Evolutionary conservation across 23 tunicate genomes (phyloP).

Genomic region (Styela plicata): DNA sequence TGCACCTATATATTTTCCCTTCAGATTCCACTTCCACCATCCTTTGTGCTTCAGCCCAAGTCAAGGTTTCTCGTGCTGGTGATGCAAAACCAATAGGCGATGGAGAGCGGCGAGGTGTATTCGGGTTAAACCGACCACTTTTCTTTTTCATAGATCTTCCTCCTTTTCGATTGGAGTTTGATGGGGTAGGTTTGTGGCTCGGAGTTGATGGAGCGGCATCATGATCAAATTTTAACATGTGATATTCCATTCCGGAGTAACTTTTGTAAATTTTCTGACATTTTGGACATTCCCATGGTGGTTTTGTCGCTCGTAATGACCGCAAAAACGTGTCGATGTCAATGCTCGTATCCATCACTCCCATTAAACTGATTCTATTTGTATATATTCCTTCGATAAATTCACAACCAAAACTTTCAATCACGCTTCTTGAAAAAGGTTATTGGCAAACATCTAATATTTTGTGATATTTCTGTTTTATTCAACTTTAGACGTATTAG

Average conservation of each 20-base stretch:
- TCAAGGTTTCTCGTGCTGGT: conserved; percentile 65
- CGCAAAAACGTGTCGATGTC: conserved; percentile 51
- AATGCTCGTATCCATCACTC: conserved; percentile 20
- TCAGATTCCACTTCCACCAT: conserved; percentile 92
- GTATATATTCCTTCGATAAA: no score
- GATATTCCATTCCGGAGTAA: conserved; percentile 72
- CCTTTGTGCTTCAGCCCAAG: conserved; percentile 97
- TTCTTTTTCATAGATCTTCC: conserved; percentile 60
- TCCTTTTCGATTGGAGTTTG: conserved; percentile 18
- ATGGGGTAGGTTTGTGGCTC: conserved; percentile 36
- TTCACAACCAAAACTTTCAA: no score
- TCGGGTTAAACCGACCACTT: conserved; percentile 10
- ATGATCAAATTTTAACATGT: conserved; percentile 65
- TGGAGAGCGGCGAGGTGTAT: conserved; percentile 45
- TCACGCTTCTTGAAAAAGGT: no score
- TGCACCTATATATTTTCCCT: conserved; percentile 68
- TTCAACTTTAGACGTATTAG: no score
- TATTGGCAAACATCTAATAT: no score
- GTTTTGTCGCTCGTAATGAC: conserved; percentile 49
- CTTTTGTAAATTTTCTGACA: conserved; percentile 73
- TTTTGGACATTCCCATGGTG: conserved; percentile 90
- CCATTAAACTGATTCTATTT: conserved; percentile 3
- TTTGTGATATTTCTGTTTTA: no score
- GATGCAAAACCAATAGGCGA: conserved; percentile 64
- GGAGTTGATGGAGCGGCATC: conserved; percentile 31